These are phyloP conservation scores for Gadopsis bispinosus DNA, from an alignment of 2,797 vertebrate species.

Conservation along the genomic window DNA sequence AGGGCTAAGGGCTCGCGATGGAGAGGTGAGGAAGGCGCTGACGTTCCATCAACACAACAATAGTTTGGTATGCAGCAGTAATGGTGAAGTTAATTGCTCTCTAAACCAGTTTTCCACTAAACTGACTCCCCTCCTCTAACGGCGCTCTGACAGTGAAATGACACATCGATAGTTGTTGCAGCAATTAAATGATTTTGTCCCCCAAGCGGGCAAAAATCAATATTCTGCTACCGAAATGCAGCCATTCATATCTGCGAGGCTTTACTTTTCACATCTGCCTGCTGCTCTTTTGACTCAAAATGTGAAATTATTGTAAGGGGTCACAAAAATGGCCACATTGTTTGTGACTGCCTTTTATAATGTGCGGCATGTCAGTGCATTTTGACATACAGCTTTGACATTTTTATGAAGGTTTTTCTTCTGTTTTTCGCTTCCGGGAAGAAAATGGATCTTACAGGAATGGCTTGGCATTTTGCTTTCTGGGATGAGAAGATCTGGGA, in stretches of 20 bases:
- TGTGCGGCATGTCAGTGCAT: neutral
- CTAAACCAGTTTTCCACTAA: constrained; percentile 54
- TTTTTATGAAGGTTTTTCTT: neutral
- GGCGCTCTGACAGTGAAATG: constrained; percentile 39
- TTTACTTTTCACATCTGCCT: neutral
- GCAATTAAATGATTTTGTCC: constrained; percentile 67
- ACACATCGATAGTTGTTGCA: constrained; percentile 53
- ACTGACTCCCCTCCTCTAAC: constrained; percentile 26
- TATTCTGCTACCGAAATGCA: constrained; percentile 27
- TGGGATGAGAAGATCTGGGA: neutral
- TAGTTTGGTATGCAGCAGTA: constrained; percentile 36
- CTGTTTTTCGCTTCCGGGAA: neutral
- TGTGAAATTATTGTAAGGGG: neutral
- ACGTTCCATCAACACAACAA: constrained; percentile 36
- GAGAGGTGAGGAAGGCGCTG: neutral
- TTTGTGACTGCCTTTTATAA: neutral
- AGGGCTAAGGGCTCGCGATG: neutral
- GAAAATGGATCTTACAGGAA: neutral
- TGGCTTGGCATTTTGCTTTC: neutral
- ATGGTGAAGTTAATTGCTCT: constrained; percentile 64
- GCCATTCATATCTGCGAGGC: constrained; percentile 12
- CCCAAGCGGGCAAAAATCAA: constrained; percentile 57
- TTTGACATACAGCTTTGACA: neutral
- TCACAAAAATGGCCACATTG: neutral
- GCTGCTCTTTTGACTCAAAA: neutral